Base-by-base conservation (phyloP, 2,113 vertebrate genomes). In the Garra rufa region DNA sequence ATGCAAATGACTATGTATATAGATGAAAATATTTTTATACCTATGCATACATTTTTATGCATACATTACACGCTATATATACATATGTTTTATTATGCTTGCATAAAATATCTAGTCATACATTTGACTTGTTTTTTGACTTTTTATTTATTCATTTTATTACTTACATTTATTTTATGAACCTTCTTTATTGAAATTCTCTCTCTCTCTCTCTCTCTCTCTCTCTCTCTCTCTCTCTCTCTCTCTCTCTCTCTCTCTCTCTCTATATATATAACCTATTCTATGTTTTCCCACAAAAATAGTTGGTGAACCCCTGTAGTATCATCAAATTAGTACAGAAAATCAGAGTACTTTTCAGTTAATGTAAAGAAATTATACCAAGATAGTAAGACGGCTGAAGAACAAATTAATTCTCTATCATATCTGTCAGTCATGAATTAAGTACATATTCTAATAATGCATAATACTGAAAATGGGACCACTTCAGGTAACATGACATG, bases 401-500 rank as follows among this genome's bases (percentile, higher is more conserved):
- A 55, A 14, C 30, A 55, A 57, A 76, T 57, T 11, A 5, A 19
- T 78, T 43, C 28, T 9, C n/a, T 76, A 13, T 24, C 8, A 21
- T 1, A 6, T 21, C 38, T 24, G 30, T 38, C 14, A 41, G 10
- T 77, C n/a, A 78, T 41, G 34, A 43, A 59, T 44, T 15, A 61
- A 28, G 15, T 15, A 17, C n/a, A 61, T 44, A 26, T 43, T 44
- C 38, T 11, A n/a, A 9, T 71, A 41, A 80, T 55, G 43, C 67
- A 61, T 76, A 59, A 52, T 15, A 21, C 38, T 26, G 3, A 52
- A 61, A 75, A 80, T 67, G 13, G 11, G 50, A 76, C 73, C 80
- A 59, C 57, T 78, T n/a, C 69, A 80, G 65, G 28, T 48, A 85
- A 88, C 43, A 43, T 44, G 57, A 77, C 65, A 59, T 73, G 46